Evolutionary conservation across 2,113 vertebrate genomes (phyloP).

Genomic region (Chamaetylas fuelleborni): DNA sequence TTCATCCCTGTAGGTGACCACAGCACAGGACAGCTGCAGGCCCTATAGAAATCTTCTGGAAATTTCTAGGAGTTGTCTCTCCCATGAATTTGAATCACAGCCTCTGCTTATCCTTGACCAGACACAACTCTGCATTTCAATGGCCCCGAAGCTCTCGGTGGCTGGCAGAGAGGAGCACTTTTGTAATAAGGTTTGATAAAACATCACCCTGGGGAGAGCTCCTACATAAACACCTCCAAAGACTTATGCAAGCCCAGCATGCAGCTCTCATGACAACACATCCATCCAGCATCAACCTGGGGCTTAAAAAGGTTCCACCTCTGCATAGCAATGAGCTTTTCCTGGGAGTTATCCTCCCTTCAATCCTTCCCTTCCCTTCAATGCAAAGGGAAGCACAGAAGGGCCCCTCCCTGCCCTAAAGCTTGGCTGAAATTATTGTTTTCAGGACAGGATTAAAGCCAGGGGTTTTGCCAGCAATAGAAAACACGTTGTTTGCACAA

Average conservation of each 20-base stretch:
- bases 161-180: conserved; percentile 3
- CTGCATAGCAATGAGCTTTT: background rate
- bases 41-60: background rate
- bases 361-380: too few species aligned
- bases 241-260: background rate
- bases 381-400: background rate
- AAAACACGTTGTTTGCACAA: background rate
- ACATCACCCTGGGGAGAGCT: conserved; percentile 41
- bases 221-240: conserved; percentile 19
- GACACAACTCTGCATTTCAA: conserved; percentile 32
- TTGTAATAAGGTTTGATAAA: conserved; percentile 45
- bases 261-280: conserved; percentile 4
- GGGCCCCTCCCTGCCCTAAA: background rate
- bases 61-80: background rate
- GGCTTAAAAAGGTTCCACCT: background rate
- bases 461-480: background rate
- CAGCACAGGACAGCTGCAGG: background rate
- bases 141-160: background rate
- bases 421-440: background rate
- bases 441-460: background rate
- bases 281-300: background rate
- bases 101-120: background rate
- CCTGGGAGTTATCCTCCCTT: background rate
- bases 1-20: background rate
- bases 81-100: background rate